Evolutionary conservation across 1,140 invertebrate genomes (phyloP).

Genomic region (Proctacanthus coquilletti): DNA sequence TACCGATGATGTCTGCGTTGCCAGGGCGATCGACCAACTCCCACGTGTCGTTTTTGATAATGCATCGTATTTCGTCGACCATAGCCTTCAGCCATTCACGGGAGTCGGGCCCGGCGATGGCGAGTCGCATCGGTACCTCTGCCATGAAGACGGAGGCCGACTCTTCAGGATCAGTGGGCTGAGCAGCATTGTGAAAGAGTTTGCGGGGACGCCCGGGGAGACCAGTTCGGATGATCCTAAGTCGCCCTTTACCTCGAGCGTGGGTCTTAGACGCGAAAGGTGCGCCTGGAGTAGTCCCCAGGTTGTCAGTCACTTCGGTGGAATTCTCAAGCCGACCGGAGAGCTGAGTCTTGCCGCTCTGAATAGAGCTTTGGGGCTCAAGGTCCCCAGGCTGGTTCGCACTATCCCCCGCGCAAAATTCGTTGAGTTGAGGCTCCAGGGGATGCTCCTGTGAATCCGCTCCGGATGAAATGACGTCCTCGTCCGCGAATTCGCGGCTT

Average conservation of each 20-base stretch:
- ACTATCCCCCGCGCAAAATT: too few relatives aligned
- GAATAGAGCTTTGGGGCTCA: too few relatives aligned
- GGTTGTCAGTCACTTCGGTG: too few relatives aligned
- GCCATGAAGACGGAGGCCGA: not conserved
- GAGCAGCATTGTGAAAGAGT: not conserved
- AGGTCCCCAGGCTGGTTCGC: too few relatives aligned
- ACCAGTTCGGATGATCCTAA: not conserved
- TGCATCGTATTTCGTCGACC: constrained; percentile 14
- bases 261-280: too few relatives aligned
- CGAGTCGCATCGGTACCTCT: not conserved
- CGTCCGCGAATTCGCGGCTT: too few relatives aligned
- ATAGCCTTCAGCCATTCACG: constrained; percentile 17
- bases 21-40: constrained; percentile 12
- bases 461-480: too few relatives aligned
- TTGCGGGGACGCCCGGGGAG: not conserved
- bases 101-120: not conserved
- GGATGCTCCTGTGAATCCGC: too few relatives aligned
- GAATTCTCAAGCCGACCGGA: too few relatives aligned
- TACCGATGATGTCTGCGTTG: constrained; percentile 10
- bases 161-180: not conserved
- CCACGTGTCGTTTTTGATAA: constrained; percentile 18
- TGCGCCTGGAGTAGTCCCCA: too few relatives aligned
- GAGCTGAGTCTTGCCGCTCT: too few relatives aligned
- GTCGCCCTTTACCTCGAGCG: not conserved
- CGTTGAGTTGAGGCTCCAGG: too few relatives aligned